Evolutionary conservation across 2,797 vertebrate genomes (phyloP), one percentile per base, ranked within the genome.

Genomic region (Leptoclinus maculatus): DNA sequence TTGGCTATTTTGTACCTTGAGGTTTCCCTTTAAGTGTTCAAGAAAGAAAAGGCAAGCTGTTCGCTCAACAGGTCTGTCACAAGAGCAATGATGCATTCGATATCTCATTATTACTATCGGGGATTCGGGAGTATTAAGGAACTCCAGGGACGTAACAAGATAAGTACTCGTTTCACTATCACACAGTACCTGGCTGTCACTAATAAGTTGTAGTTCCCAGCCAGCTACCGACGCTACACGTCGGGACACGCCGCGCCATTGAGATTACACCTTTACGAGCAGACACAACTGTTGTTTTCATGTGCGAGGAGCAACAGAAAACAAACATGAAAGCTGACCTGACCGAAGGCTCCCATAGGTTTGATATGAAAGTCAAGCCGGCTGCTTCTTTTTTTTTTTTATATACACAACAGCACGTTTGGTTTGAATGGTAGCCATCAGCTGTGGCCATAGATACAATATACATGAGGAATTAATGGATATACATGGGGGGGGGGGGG

Each of bases 231-330:
- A 56, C 66, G 65, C 64, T 76, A 25, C 92, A 86, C 71, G 90
- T 85, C 83, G 69, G 79, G 80, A 79, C 90, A 90, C 84, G 87
- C 74, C 71, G 71, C 83, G 86, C 84, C 88, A 90, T 91, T 82
- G 74, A 82, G 66, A 84, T 80, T 47, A 65, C 9, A 74, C 51
- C 53, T 67, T 67, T 25, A 47, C 71, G 38, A 39, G 58, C 70
- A 80, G 67, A 85, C 82, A 53, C 78, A 83, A 82, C 66, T 66
- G 83, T 74, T 86, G 87, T 90, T 87, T 87, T 83, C 68, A 21
- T 62, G 54, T 77, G 79, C 57, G 51, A 59, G 54, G 74, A 83
- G 76, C 57, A 45, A 41, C 45, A 53, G 65, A 70, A 84, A 88
- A 90, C 87, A 90, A 80, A 88, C 76, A 70, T 29, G 74, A 66